Evolutionary conservation across 2,113 vertebrate species (phyloP).

Genomic region (Pterocles gutturalis): DNA sequence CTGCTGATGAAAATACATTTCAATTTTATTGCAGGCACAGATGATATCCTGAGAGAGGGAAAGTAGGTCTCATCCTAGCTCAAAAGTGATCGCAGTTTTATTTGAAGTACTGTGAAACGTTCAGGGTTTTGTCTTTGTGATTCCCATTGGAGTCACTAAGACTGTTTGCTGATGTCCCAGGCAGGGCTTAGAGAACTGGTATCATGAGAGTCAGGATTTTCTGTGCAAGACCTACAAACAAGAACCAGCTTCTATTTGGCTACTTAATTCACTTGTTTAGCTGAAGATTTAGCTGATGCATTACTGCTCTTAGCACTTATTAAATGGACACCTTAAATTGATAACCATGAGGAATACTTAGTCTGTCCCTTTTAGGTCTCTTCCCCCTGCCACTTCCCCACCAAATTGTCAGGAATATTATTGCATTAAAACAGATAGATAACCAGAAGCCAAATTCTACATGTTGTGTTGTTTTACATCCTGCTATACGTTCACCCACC

Average conservation of each 20-base stretch:
- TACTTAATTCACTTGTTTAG: not conserved
- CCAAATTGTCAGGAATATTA: not conserved
- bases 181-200: not conserved
- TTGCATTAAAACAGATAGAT: not conserved
- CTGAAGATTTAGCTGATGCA: not conserved
- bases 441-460: not conserved
- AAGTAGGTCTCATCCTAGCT: not conserved
- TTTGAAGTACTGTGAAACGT: not conserved
- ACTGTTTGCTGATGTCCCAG: not conserved
- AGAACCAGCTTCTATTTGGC: not conserved
- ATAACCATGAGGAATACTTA: not conserved
- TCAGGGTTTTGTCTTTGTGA: not conserved
- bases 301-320: not conserved
- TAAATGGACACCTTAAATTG: not conserved
- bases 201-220: not conserved
- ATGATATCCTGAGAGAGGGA: not conserved
- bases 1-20: not conserved
- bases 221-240: not conserved
- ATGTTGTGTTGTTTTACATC: not conserved
- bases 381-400: rapidly evolving
- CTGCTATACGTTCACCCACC: not conserved
- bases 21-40: not conserved
- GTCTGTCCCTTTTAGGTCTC: not conserved
- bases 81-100: not conserved
- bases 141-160: not conserved